These are phyloP conservation scores for Gymnarchus niloticus DNA, from an alignment of 2,113 vertebrate genomes.

Conservation along the genomic window DNA sequence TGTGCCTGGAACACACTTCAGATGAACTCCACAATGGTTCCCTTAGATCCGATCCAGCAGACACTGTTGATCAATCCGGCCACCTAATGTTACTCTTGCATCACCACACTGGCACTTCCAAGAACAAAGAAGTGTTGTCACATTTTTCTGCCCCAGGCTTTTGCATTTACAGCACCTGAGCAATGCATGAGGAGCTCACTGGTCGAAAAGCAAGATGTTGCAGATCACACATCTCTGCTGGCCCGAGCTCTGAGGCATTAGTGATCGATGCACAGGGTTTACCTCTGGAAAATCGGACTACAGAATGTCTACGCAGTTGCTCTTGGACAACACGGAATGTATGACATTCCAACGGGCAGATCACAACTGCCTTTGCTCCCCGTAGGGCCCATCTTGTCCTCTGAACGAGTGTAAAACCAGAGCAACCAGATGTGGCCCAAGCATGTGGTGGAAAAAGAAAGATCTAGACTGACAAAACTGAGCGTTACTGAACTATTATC, in stretches of 20 bases:
- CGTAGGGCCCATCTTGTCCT: neutral
- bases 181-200: neutral
- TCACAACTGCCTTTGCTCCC: neutral
- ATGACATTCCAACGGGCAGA: slow-evolving; percentile 28
- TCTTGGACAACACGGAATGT: slow-evolving; percentile 39
- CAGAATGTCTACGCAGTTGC: slow-evolving; percentile 45
- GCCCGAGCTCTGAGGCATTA: neutral
- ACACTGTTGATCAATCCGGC: no score
- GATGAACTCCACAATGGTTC: slow-evolving; percentile 19
- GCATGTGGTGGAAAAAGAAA: neutral
- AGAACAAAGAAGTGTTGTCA: no score
- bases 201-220: neutral
- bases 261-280: slow-evolving; percentile 43
- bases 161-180: neutral
- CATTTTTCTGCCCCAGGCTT: no score
- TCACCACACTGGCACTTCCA: no score
- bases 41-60: no score
- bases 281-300: slow-evolving; percentile 55
- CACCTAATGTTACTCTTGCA: no score
- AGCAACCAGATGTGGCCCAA: neutral
- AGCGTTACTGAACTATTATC: neutral
- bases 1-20: slow-evolving; percentile 53
- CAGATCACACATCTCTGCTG: neutral
- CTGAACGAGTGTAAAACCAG: neutral
- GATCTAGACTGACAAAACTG: neutral